These are phyloP conservation scores for Eudemis profundana DNA, from an alignment of 2,888 invertebrate species.

Conservation along the genomic window DNA sequence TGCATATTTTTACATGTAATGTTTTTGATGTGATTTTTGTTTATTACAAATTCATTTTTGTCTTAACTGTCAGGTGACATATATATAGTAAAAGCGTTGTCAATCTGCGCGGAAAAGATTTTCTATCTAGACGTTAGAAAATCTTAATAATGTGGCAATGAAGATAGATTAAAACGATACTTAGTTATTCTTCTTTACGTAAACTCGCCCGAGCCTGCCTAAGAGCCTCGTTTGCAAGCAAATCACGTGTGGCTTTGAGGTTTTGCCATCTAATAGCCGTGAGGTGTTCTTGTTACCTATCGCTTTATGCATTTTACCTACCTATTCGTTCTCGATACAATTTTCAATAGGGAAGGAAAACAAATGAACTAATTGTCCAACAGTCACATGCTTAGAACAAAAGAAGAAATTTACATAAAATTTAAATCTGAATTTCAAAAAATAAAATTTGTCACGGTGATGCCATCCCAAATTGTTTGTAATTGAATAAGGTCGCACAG, in stretches of 20 bases:
- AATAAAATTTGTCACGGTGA: conserved; percentile 26
- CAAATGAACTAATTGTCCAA: conserved; percentile 29
- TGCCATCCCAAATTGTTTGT: conserved; percentile 28
- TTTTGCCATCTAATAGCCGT: conserved; percentile 30
- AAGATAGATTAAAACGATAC: neutral
- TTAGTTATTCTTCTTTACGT: conserved; percentile 12
- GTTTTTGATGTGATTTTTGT: too few species aligned
- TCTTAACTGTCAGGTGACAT: too few species aligned
- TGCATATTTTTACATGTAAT: too few species aligned
- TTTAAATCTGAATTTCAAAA: conserved; percentile 27
- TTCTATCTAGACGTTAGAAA: neutral
- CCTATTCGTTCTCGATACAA: conserved; percentile 23
- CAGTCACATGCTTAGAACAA: conserved; percentile 26
- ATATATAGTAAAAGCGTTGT: too few species aligned
- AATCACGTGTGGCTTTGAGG: conserved; percentile 35
- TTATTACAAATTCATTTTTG: too few species aligned
- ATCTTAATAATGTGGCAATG: conserved; percentile 8
- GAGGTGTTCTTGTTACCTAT: conserved; percentile 26
- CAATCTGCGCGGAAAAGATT: neutral
- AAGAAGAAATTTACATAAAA: conserved; percentile 25
- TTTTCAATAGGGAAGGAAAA: conserved; percentile 28
- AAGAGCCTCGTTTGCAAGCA: conserved; percentile 28
- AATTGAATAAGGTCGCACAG: conserved; percentile 25
- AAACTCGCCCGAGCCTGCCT: conserved; percentile 9
- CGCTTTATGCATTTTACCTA: conserved; percentile 33